Conservation (phyloP, 2,113 vertebrate genomes). For the Sebastes fasciatus region DNA sequence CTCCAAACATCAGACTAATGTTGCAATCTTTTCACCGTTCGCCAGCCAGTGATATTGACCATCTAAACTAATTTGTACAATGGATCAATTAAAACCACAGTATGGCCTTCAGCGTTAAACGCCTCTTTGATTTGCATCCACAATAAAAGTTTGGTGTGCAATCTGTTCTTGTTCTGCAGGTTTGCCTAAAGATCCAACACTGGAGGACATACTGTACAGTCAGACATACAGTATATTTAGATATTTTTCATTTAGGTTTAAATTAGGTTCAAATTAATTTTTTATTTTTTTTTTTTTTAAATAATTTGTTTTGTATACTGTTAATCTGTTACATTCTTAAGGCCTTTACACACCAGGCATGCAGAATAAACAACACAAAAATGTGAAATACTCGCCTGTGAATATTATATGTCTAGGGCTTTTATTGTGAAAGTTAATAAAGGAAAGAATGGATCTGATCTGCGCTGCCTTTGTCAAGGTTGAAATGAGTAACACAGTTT, state of each 20-base stretch:
- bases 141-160: not conserved
- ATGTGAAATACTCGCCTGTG: no score
- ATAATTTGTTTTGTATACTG: not conserved
- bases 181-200: not conserved
- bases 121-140: not conserved
- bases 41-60: not conserved
- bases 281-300: not conserved
- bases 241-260: conserved; percentile 12
- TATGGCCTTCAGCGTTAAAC: not conserved
- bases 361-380: no score
- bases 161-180: conserved; percentile 1
- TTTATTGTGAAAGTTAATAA: no score
- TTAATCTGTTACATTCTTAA: not conserved
- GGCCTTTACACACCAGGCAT: no score
- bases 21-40: not conserved
- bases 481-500: no score
- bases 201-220: not conserved
- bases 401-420: no score
- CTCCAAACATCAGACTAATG: not conserved
- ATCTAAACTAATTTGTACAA: conserved; percentile 2
- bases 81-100: conserved; percentile 4
- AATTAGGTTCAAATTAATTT: not conserved
- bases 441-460: no score
- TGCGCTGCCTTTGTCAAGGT: no score
- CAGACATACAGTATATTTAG: no score